Conservation (phyloP, 2,797 vertebrate genomes). For the Sitta carolinensis region DNA sequence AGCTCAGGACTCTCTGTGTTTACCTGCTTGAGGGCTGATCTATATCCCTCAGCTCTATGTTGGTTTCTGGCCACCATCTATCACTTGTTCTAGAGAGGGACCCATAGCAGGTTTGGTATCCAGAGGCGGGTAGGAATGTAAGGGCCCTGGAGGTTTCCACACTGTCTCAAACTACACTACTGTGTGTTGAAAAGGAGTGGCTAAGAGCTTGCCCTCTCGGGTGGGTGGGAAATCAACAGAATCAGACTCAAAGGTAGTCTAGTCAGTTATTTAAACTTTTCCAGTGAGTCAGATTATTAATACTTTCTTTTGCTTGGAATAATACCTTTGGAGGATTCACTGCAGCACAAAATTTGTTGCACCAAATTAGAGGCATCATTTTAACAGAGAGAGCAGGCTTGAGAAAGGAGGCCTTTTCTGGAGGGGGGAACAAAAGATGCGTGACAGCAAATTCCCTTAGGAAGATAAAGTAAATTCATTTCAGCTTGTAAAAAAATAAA, state of each 20-base stretch:
- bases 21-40: background rate
- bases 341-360: background rate
- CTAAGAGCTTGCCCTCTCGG: background rate
- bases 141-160: background rate
- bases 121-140: background rate
- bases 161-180: fast-evolving
- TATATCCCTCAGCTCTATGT: background rate
- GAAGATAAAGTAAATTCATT: constrained; percentile 22
- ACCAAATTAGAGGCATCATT: background rate
- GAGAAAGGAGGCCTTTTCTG: background rate
- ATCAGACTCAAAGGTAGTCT: background rate
- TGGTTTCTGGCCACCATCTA: background rate
- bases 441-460: background rate
- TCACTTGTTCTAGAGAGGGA: background rate
- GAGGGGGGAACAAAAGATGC: background rate
- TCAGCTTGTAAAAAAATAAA: background rate
- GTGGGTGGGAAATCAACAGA: background rate
- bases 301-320: constrained; percentile 47
- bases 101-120: background rate
- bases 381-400: background rate
- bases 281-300: constrained; percentile 52
- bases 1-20: background rate
- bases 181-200: background rate
- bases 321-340: constrained; percentile 48
- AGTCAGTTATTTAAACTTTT: constrained; percentile 52